Conservation (phyloP, 2,888 invertebrate genomes). For the Sminthurinus aureus region DNA sequence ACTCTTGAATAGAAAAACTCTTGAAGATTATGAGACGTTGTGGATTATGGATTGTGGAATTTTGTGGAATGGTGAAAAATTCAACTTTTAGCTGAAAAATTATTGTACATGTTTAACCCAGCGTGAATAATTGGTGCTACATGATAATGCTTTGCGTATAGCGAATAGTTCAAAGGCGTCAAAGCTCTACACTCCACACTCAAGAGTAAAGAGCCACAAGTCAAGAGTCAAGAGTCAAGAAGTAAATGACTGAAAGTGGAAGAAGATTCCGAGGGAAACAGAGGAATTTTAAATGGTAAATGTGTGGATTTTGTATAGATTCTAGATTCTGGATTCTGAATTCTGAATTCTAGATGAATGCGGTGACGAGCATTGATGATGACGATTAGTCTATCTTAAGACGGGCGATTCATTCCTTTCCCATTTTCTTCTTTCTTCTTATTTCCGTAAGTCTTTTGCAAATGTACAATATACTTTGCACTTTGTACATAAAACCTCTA, state of each 20-base stretch:
- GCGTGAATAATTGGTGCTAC: background rate
- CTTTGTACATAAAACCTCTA: background rate
- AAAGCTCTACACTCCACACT: background rate
- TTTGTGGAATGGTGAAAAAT: background rate
- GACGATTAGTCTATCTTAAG: conserved; percentile 15
- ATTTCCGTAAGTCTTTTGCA: background rate
- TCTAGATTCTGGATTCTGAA: background rate
- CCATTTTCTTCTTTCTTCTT: conserved; percentile 1
- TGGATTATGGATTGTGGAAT: too few relatives aligned
- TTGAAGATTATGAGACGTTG: too few relatives aligned
- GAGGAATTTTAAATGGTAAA: background rate
- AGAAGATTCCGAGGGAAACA: background rate
- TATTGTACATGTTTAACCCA: too few relatives aligned
- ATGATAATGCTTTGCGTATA: too few relatives aligned
- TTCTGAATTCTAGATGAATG: too few relatives aligned
- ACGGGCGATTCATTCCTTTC: background rate
- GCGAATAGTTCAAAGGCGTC: background rate
- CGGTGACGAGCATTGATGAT: conserved; percentile 16
- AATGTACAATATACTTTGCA: background rate
- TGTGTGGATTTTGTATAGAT: background rate
- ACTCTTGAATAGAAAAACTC: too few relatives aligned
- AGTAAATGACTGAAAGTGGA: background rate
- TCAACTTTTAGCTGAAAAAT: background rate
- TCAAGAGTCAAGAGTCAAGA: background rate
- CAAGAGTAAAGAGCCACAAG: background rate